Percentiles rank a stretch among this genome's conserved stretches.
phyloP scores from a whole-genome alignment of 1,140 invertebrate genomes.

The Euborellia annulipes region DNA sequence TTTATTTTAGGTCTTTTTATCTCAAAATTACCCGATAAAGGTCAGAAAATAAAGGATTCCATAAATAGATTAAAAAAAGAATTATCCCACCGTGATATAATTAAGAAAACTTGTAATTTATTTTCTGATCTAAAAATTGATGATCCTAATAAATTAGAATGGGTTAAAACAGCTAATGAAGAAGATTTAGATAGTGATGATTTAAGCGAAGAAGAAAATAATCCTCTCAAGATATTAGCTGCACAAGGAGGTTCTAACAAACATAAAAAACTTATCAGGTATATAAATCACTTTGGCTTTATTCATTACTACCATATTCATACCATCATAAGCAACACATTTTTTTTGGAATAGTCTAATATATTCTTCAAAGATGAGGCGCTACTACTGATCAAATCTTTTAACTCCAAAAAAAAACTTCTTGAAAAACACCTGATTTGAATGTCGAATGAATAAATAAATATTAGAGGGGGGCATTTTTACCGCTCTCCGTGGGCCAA shows the following conservation, averaged over 20 bases:
- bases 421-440: no score
- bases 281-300: no score
- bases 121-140: constrained; percentile 42
- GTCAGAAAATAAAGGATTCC: constrained; percentile 40
- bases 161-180: constrained; percentile 36
- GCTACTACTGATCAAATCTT: no score
- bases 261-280: constrained; percentile 16
- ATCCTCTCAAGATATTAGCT: constrained; percentile 47
- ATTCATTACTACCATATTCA: background rate
- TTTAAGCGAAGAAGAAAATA: constrained; percentile 44
- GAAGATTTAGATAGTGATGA: constrained; percentile 34
- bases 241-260: constrained; percentile 24
- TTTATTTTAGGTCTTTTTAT: constrained; percentile 27
- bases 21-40: constrained; percentile 45
- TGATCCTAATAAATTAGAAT: constrained; percentile 46
- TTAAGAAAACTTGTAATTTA: constrained; percentile 38
- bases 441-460: no score
- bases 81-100: constrained; percentile 35
- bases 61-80: constrained; percentile 36
- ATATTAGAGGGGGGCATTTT: no score
- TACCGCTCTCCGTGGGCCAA: no score
- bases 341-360: no score
- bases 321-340: no score
- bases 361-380: no score
- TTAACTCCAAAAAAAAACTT: no score